Evolutionary conservation across 2,797 vertebrate species (phyloP).

Genomic region (Centropyge bicolor): DNA sequence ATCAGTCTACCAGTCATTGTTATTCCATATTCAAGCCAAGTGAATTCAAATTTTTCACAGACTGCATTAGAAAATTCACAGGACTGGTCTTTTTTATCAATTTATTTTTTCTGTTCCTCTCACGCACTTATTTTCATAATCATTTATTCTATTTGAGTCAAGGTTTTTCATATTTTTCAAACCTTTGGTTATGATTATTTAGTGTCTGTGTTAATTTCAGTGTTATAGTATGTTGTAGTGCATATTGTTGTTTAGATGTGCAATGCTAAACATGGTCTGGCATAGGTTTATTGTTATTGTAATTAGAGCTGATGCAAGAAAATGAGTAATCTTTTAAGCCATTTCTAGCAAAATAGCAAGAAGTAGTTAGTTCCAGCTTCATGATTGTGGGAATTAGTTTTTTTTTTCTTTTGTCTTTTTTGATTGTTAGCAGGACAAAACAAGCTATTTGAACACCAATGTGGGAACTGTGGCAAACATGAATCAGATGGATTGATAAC

Average conservation of each 20-base stretch:
- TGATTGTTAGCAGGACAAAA: background rate
- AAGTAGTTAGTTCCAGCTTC: background rate
- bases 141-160: background rate
- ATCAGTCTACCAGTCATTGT: conserved; percentile 16
- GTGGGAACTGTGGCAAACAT: background rate
- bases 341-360: background rate
- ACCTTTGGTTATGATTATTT: background rate
- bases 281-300: background rate
- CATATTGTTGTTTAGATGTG: background rate
- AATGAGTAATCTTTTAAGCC: background rate
- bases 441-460: background rate
- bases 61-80: too few species aligned
- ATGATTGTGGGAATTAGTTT: background rate
- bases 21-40: conserved; percentile 16
- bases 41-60: conserved; percentile 5
- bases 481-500: background rate
- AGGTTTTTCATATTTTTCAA: background rate
- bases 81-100: background rate
- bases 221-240: background rate
- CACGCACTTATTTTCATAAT: background rate
- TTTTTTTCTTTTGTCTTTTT: conserved; percentile 1
- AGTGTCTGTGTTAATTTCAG: background rate
- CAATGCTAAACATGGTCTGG: background rate
- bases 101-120: background rate
- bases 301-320: background rate